A percentile compares a stretch with the other conserved stretches of the same genome.
phyloP scores from a whole-genome alignment of 2,888 invertebrate species.

The Drosophila subquinaria region DNA sequence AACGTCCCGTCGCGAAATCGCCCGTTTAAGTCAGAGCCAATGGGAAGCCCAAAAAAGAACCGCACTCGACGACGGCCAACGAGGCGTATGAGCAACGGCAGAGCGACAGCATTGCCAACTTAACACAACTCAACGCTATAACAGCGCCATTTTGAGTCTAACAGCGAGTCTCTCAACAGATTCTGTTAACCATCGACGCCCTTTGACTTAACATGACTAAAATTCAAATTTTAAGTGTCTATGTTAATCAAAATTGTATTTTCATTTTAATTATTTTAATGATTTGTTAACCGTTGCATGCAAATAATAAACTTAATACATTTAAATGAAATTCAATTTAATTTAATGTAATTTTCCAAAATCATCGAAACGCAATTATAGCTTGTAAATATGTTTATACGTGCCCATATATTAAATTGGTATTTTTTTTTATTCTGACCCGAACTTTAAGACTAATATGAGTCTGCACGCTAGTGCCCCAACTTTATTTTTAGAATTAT shows the following conservation, averaged over 20 bases:
- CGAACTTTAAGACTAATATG: too few species aligned
- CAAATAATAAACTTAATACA: too few species aligned
- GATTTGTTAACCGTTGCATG: not conserved
- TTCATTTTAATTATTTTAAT: not conserved
- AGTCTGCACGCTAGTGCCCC: too few species aligned
- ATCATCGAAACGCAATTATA: too few species aligned
- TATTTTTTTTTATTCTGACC: too few species aligned
- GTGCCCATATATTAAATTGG: too few species aligned
- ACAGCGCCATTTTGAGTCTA: conserved; percentile 37
- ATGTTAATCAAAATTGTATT: not conserved
- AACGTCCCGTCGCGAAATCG: conserved; percentile 25
- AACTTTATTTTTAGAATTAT: too few species aligned
- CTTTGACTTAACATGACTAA: not conserved
- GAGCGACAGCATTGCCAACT: conserved; percentile 11
- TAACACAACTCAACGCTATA: conserved; percentile 12
- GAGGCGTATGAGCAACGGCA: conserved; percentile 75
- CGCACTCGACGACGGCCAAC: conserved; percentile 76
- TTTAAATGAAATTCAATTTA: not conserved
- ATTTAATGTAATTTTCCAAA: not conserved
- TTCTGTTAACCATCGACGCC: not conserved
- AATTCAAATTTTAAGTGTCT: too few species aligned
- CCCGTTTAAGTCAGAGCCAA: conserved; percentile 24
- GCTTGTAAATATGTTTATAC: too few species aligned
- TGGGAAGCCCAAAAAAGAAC: conserved; percentile 53
- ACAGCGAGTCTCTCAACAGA: conserved; percentile 13